These are phyloP conservation scores for Burhinus bistriatus DNA, from an alignment of 2,113 vertebrate species.

Conservation along the genomic window DNA sequence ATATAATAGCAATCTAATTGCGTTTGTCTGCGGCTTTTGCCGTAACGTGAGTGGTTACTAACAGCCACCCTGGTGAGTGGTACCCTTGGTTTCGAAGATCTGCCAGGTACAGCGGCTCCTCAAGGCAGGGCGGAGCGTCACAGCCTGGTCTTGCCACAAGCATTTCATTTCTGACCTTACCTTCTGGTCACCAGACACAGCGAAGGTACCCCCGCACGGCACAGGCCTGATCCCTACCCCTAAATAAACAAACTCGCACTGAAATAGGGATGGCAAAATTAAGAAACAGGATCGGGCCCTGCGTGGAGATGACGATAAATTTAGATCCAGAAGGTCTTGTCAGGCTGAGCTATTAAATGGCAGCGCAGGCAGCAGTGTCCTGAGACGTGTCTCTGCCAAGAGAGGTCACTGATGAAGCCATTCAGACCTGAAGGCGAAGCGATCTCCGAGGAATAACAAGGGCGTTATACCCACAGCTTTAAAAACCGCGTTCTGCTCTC, in stretches of 20 bases:
- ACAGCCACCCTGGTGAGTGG: neutral
- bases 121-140: neutral
- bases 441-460: neutral
- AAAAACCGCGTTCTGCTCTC: neutral
- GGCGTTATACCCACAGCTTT: neutral
- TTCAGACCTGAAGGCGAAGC: neutral
- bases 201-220: neutral
- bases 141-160: neutral
- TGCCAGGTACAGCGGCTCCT: neutral
- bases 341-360: neutral
- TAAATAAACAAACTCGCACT: neutral
- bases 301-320: neutral
- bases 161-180: neutral
- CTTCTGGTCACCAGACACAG: neutral
- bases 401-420: neutral
- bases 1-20: neutral
- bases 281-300: neutral
- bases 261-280: neutral
- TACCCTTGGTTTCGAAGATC: neutral
- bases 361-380: neutral
- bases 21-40: neutral
- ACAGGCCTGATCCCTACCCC: neutral
- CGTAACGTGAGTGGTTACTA: neutral
- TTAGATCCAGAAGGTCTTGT: neutral
- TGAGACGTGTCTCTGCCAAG: neutral